phyloP scores from a whole-genome alignment of 2,113 vertebrate species.

The Craseonycteris thonglongyai region DNA sequence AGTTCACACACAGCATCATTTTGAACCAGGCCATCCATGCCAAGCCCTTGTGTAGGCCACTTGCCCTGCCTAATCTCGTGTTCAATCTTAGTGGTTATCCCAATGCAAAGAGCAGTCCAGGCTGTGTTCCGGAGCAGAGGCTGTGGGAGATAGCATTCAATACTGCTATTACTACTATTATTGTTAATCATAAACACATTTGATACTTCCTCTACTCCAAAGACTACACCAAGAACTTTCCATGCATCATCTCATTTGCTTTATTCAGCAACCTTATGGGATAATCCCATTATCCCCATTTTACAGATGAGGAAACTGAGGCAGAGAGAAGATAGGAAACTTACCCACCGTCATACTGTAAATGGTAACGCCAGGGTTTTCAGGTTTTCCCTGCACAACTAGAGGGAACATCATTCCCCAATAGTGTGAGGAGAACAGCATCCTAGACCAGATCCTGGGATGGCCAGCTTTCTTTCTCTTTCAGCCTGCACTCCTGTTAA shows the following conservation, averaged over 20 bases:
- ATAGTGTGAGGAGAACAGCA: not conserved
- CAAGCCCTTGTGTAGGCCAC: too few species aligned
- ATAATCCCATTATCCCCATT: not conserved
- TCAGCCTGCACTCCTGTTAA: not conserved
- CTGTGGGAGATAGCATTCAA: not conserved
- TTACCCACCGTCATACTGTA: not conserved
- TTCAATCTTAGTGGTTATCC: not conserved
- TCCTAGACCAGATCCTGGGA: not conserved
- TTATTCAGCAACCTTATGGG: not conserved
- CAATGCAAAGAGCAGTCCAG: not conserved
- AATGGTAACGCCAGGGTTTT: not conserved
- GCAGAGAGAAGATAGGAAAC: not conserved
- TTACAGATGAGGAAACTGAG: not conserved
- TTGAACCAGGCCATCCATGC: not conserved
- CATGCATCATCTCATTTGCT: not conserved
- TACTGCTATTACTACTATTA: accelerated
- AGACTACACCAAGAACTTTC: not conserved
- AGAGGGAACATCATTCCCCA: not conserved
- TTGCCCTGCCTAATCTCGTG: not conserved
- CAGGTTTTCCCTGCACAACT: not conserved
- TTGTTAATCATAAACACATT: too few species aligned
- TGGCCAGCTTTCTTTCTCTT: not conserved
- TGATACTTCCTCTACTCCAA: not conserved
- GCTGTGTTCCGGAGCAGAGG: not conserved
- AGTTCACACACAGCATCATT: not conserved